Percentiles rank a stretch among this genome's conserved stretches.
These are phyloP conservation scores for Coremacera marginata DNA, from an alignment of 2,888 invertebrate genomes.

Conservation along the genomic window DNA sequence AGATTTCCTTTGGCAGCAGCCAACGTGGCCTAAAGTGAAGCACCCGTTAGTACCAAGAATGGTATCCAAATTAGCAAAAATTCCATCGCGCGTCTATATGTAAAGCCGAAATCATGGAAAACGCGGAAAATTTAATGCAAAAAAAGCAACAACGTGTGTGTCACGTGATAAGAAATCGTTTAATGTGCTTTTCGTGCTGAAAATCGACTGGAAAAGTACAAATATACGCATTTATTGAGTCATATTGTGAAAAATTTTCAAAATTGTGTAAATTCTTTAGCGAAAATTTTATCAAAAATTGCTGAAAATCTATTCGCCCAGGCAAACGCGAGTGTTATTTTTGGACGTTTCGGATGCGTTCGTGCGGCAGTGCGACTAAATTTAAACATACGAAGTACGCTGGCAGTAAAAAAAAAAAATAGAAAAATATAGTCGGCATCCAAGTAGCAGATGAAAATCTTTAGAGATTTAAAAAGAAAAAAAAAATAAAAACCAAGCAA, in stretches of 20 bases:
- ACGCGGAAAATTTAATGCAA: constrained; percentile 60
- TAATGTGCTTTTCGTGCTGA: constrained; percentile 38
- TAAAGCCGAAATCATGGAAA: constrained; percentile 55
- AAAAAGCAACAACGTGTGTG: constrained; percentile 49
- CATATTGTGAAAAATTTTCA: constrained; percentile 30
- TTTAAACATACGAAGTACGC: constrained; percentile 62
- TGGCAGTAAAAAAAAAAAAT: constrained; percentile 42
- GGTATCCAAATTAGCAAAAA: constrained; percentile 7
- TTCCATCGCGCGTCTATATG: constrained; percentile 49
- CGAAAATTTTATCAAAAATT: constrained; percentile 54
- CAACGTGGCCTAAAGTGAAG: constrained; percentile 35
- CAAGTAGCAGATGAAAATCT: constrained; percentile 30
- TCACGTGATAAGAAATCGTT: constrained; percentile 43
- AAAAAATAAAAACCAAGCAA: constrained; percentile 24
- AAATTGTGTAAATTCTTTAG: constrained; percentile 50
- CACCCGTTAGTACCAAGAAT: neutral
- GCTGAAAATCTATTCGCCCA: constrained; percentile 59
- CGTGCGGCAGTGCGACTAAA: constrained; percentile 58
- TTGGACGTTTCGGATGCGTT: constrained; percentile 58
- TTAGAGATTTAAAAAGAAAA: constrained; percentile 12
- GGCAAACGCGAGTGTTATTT: constrained; percentile 65
- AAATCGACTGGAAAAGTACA: constrained; percentile 43
- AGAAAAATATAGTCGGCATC: constrained; percentile 4
- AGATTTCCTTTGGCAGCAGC: constrained; percentile 55
- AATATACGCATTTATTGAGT: constrained; percentile 30